Evolutionary conservation across 2,113 vertebrate genomes (phyloP), one percentile per base, ranked within the genome.

Genomic region (Myrmophylax atrothorax): DNA sequence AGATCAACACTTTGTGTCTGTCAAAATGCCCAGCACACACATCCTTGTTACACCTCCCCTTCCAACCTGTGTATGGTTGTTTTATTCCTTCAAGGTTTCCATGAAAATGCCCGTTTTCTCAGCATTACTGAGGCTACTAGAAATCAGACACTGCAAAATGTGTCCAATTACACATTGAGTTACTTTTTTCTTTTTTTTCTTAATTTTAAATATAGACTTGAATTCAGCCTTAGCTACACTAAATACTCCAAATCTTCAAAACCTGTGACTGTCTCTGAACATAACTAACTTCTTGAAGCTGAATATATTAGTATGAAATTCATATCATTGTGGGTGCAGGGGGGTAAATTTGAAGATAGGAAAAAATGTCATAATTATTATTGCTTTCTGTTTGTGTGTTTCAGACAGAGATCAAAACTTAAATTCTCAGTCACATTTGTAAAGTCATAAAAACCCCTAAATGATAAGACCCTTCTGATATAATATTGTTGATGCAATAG

Each of bases 111-210:
- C 4, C 4, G 14, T 70, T 78, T 81, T 52, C n/a, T 35, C n/a
- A 73, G 14, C 9, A 79, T 10, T 33, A 52, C 3, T 58, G 24
- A 33, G 29, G 12, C 46, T 80, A 53, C n/a, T 52, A 52, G 18
- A 76, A 64, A 33, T 47, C 26, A 31, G 14, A 44, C 68, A 62
- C 37, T 46, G 31, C 6, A 77, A 92, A 87, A 70, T 62, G 3
- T 60, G 13, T 49, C 80, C 52, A 64, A 35, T 64, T 68, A 33
- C 11, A 76, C 4, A 40, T 12, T 1, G 1, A 68, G 52, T 63
- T 0, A 24, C 14, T 38, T 38, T 60, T n/a, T 38, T 10, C 1
- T 5, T 46, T 12, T 29, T 44, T 11, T 8, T 1, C 6, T 40
- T 60, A 24, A 2, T 59, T 68, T 88, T 73, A 52, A 67, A 44